Evolutionary conservation across 2,797 vertebrate genomes (phyloP).

Genomic region (Chiloscyllium punctatum): DNA sequence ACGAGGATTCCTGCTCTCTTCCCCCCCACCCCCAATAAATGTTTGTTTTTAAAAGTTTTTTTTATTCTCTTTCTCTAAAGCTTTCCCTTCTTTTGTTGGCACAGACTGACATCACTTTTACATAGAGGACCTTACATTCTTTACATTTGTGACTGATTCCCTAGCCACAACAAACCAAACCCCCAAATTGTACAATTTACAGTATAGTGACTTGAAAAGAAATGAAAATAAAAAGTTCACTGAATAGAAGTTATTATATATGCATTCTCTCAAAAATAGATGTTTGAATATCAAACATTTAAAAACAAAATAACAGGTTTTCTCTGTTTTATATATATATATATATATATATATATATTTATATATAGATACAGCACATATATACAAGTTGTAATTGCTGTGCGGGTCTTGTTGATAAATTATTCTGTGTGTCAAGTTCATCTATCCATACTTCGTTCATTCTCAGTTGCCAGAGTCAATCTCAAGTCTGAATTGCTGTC

Average conservation of each 20-base stretch:
- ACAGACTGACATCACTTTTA: constrained; percentile 33
- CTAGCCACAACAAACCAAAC: not conserved
- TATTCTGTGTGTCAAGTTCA: not conserved
- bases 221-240: constrained; percentile 34
- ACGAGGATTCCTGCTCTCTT: constrained; percentile 18
- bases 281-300: constrained; percentile 35
- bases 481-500: constrained; percentile 20
- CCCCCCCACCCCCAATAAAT: not conserved
- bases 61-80: constrained; percentile 1
- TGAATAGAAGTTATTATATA: constrained; percentile 33
- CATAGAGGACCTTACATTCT: constrained; percentile 22
- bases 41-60: constrained; percentile 9
- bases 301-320: constrained; percentile 27
- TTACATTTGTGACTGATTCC: constrained; percentile 29
- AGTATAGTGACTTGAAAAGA: constrained; percentile 27
- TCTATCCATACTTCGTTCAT: constrained; percentile 2
- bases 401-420: not conserved
- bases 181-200: constrained; percentile 31
- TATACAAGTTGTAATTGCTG: constrained; percentile 13
- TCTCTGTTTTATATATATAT: not conserved
- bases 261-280: constrained; percentile 35
- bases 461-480: constrained; percentile 23
- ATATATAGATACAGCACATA: constrained; percentile 33
- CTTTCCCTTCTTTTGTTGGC: constrained; percentile 15
- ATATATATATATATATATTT: constrained; percentile 27